Evolutionary conservation across 2,113 vertebrate species (phyloP).

Genomic region (Rhegmatorhina hoffmannsi): DNA sequence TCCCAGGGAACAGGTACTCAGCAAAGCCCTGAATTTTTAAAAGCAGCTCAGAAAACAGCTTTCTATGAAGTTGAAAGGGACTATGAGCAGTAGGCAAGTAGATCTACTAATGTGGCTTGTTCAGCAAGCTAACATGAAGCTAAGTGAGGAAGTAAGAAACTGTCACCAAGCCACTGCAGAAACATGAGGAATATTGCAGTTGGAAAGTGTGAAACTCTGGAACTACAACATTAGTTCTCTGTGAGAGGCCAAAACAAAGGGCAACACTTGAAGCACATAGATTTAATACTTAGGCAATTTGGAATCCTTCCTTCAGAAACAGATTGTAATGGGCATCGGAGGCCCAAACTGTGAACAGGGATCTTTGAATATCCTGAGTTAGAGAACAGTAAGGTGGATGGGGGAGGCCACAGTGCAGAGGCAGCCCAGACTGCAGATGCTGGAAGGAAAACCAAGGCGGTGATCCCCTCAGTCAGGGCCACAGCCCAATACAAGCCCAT

Average conservation of each 20-base stretch:
- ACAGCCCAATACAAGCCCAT: neutral
- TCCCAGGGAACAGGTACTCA: neutral
- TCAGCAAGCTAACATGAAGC: neutral
- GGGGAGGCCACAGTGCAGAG: neutral
- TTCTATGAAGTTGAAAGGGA: neutral
- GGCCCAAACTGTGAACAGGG: neutral
- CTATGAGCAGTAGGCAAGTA: neutral
- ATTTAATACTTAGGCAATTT: neutral
- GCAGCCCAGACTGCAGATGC: neutral
- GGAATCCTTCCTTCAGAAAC: neutral
- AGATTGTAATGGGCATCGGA: neutral
- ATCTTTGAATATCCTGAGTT: neutral
- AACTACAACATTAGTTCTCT: neutral
- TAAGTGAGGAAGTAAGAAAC: neutral
- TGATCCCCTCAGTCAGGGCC: neutral
- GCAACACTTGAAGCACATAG: neutral
- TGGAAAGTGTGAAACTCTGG: neutral
- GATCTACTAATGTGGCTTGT: neutral
- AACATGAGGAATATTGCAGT: neutral
- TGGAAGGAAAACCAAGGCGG: neutral
- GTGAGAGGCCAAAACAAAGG: neutral
- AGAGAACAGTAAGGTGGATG: neutral
- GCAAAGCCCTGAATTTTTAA: neutral
- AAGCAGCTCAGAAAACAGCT: neutral
- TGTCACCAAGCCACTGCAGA: neutral